A percentile compares a stretch with the other conserved stretches of the same genome.
These are phyloP conservation scores for Drosophila birchii DNA, from an alignment of 2,888 invertebrate species.

Conservation along the genomic window DNA sequence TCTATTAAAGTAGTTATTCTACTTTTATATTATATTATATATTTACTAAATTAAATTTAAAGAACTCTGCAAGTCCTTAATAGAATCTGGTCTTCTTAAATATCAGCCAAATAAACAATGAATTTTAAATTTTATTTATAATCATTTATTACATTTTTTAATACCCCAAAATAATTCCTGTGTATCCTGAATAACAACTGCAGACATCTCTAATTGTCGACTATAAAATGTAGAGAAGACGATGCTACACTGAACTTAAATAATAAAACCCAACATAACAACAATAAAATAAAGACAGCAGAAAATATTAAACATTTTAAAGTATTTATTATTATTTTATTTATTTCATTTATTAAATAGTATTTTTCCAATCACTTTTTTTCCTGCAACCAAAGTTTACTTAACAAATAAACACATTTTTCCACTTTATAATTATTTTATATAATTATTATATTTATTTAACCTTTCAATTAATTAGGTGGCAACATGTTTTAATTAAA, in stretches of 20 bases:
- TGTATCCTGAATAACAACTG: slow-evolving; percentile 12
- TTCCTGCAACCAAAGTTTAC: background rate
- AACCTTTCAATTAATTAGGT: background rate
- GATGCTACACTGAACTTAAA: slow-evolving; percentile 7
- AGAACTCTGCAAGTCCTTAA: background rate
- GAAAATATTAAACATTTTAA: background rate
- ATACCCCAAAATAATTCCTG: background rate
- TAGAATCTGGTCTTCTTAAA: background rate
- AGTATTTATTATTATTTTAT: background rate
- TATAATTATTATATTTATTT: no score
- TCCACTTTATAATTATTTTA: background rate
- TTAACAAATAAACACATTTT: background rate
- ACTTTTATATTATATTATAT: no score
- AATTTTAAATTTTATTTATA: no score
- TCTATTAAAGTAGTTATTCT: no score
- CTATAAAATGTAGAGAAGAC: slow-evolving; percentile 10
- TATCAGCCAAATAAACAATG: background rate
- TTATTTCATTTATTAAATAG: background rate
- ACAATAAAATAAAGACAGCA: no score
- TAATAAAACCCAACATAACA: background rate
- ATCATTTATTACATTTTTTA: background rate
- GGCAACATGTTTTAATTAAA: no score
- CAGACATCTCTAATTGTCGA: slow-evolving; percentile 21
- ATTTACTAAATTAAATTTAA: background rate
- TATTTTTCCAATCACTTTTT: background rate